Evolutionary conservation across 2,797 vertebrate genomes (phyloP).

Genomic region (Typhlichthys eigenmanni): DNA sequence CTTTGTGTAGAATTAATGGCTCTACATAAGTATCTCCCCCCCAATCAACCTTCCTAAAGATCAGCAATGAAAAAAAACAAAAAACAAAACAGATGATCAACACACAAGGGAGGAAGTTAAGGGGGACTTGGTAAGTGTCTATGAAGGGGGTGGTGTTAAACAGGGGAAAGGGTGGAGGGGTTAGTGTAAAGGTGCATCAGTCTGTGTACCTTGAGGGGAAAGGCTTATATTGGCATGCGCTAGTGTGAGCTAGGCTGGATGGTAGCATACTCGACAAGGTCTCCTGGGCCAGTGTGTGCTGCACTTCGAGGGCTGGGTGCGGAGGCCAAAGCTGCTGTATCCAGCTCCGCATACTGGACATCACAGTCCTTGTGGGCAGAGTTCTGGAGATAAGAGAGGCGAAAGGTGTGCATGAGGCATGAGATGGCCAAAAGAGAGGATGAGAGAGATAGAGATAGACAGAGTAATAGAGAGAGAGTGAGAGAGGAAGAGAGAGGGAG

Average conservation of each 20-base stretch:
- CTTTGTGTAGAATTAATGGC: too few relatives aligned
- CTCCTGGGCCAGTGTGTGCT: constrained; percentile 83
- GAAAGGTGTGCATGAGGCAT: constrained; percentile 75
- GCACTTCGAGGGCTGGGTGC: constrained; percentile 82
- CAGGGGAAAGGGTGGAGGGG: constrained; percentile 38
- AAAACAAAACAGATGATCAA: constrained; percentile 26
- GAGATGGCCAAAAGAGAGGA: constrained; percentile 50
- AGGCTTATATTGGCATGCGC: constrained; percentile 85
- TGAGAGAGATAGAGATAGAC: background rate
- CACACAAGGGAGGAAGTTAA: constrained; percentile 41
- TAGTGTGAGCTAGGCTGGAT: constrained; percentile 93
- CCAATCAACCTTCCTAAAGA: constrained; percentile 37
- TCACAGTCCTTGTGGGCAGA: constrained; percentile 88
- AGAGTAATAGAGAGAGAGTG: too few relatives aligned
- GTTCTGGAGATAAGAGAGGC: constrained; percentile 86
- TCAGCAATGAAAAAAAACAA: constrained; percentile 22
- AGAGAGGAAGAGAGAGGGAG: constrained; percentile 4
- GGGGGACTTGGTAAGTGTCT: constrained; percentile 40
- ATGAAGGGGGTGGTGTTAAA: constrained; percentile 39
- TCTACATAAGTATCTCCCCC: constrained; percentile 14
- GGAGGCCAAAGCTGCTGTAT: constrained; percentile 89
- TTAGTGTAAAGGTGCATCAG: constrained; percentile 56
- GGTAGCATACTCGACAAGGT: constrained; percentile 91
- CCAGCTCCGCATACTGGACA: constrained; percentile 94
- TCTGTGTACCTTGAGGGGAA: constrained; percentile 87